Conservation (phyloP, 2,888 invertebrate species). For the Xylophagus ater region DNA sequence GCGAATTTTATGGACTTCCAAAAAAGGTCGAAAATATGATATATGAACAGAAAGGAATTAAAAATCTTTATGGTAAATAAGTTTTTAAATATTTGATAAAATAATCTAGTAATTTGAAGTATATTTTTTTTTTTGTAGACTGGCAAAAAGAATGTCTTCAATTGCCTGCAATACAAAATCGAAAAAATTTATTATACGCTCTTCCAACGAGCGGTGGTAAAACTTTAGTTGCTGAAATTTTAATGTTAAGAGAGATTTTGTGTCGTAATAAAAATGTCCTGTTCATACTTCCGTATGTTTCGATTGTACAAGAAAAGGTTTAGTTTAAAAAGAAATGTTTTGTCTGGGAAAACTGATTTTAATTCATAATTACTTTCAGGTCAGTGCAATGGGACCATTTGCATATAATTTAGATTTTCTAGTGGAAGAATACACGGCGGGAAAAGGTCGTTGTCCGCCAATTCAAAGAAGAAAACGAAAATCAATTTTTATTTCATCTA, state of each 20-base stretch:
- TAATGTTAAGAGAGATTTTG: conserved; percentile 78
- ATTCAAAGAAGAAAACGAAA: conserved; percentile 61
- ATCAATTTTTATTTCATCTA: conserved; percentile 82
- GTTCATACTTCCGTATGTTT: conserved; percentile 87
- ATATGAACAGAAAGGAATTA: conserved; percentile 64
- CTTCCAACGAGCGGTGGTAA: conserved; percentile 96
- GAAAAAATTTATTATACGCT: conserved; percentile 80
- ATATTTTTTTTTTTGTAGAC: conserved; percentile 44
- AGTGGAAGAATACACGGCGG: conserved; percentile 91
- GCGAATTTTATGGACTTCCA: conserved; percentile 72
- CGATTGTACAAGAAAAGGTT: conserved; percentile 96
- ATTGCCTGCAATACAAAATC: conserved; percentile 56
- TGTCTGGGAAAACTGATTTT: neutral
- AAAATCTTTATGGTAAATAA: conserved; percentile 63
- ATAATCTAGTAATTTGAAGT: conserved; percentile 3
- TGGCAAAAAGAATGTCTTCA: conserved; percentile 92
- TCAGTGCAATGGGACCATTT: conserved; percentile 60
- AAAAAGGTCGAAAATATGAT: conserved; percentile 56
- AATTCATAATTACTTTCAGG: conserved; percentile 18
- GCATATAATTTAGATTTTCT: conserved; percentile 78
- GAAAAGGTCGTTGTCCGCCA: conserved; percentile 81
- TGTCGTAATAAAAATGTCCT: conserved; percentile 71
- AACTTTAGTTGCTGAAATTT: conserved; percentile 90
- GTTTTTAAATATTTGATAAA: conserved; percentile 5
- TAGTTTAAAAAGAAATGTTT: conserved; percentile 4